Percentiles rank a stretch among this genome's conserved stretches.
Conservation (phyloP, 2,888 invertebrate species). For the Ischnura elegans region DNA sequence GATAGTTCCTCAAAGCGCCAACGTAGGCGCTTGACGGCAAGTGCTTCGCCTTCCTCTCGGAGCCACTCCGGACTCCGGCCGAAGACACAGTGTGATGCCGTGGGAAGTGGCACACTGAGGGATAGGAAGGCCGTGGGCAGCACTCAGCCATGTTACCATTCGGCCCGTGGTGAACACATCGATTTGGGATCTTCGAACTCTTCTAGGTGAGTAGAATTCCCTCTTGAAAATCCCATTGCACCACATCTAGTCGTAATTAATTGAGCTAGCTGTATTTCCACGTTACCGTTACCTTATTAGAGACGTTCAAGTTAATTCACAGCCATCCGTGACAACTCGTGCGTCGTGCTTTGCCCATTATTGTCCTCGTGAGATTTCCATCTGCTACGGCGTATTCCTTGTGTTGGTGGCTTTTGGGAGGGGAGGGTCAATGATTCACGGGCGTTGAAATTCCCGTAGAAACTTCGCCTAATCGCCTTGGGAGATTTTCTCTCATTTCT, state of each 20-base stretch:
- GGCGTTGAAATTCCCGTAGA: slow-evolving; percentile 15
- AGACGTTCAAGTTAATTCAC: not conserved
- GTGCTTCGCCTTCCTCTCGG: not conserved
- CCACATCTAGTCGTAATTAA: too few relatives aligned
- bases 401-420: not conserved
- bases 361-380: not conserved
- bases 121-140: not conserved
- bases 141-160: not conserved
- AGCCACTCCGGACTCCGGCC: not conserved
- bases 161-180: not conserved
- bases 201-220: not conserved
- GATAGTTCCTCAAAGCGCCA: not conserved
- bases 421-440: not conserved
- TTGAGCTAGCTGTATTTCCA: not conserved
- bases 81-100: not conserved
- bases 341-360: not conserved
- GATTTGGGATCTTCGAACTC: not conserved
- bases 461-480: not conserved
- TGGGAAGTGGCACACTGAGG: not conserved
- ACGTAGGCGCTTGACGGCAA: not conserved
- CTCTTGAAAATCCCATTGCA: not conserved
- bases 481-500: not conserved
- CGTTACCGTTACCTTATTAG: not conserved
- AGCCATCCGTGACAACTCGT: not conserved
- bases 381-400: not conserved